Percentiles rank a stretch among this genome's conserved stretches.
Conservation (phyloP, 2,888 invertebrate genomes). For the Xanthostigma xanthostigma region DNA sequence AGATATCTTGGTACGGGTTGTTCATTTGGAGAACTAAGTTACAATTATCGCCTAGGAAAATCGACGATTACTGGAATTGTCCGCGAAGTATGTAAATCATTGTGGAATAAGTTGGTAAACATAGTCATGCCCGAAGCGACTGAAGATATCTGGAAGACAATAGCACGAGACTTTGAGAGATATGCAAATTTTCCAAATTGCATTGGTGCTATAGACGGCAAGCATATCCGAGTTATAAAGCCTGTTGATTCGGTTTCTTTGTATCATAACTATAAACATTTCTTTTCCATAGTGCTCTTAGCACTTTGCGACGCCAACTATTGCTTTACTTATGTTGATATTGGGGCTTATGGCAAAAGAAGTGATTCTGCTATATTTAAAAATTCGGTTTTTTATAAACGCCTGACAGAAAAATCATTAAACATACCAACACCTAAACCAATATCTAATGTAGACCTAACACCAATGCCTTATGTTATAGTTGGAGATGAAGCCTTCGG, state of each 20-base stretch:
- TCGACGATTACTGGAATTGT: too few relatives aligned
- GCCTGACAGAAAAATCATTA: neutral
- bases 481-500: slow-evolving; percentile 9
- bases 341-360: slow-evolving; percentile 16
- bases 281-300: slow-evolving; percentile 11
- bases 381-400: slow-evolving; percentile 16
- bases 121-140: too few relatives aligned
- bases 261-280: slow-evolving; percentile 13
- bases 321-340: slow-evolving; percentile 14
- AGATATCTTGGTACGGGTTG: too few relatives aligned
- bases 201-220: neutral
- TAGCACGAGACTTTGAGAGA: slow-evolving; percentile 2
- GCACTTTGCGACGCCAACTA: slow-evolving; percentile 12
- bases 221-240: neutral
- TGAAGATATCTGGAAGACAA: slow-evolving; percentile 1
- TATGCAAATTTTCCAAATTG: slow-evolving; percentile 7
- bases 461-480: slow-evolving; percentile 3
- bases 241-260: slow-evolving; percentile 2
- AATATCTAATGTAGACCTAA: neutral
- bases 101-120: too few relatives aligned
- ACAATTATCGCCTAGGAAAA: too few relatives aligned
- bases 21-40: too few relatives aligned
- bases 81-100: too few relatives aligned
- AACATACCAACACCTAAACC: slow-evolving; percentile 6
- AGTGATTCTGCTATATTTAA: slow-evolving; percentile 17